Conservation (phyloP, 2,888 invertebrate species). For the Autographa gamma region DNA sequence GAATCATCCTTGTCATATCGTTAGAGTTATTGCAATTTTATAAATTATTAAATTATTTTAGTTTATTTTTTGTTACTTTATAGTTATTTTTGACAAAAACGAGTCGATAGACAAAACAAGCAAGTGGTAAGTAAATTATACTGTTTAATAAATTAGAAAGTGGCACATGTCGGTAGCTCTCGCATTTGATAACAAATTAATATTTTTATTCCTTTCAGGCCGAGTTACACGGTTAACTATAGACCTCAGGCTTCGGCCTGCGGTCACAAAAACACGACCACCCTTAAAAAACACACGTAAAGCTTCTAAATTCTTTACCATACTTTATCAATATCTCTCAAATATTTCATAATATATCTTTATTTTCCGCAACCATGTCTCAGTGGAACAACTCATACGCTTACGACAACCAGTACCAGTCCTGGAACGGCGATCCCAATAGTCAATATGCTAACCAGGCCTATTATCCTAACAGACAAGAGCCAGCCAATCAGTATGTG, state of each 20-base stretch:
- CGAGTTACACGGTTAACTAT: constrained; percentile 56
- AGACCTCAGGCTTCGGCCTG: constrained; percentile 86
- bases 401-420: constrained; percentile 81
- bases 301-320: constrained; percentile 52
- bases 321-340: constrained; percentile 47
- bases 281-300: constrained; percentile 55
- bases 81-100: constrained; percentile 66
- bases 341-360: constrained; percentile 69
- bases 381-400: constrained; percentile 84
- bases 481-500: constrained; percentile 79
- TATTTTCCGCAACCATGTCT: constrained; percentile 73
- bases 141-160: constrained; percentile 54
- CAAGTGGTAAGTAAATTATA: constrained; percentile 71
- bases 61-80: constrained; percentile 76
- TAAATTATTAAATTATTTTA: constrained; percentile 81
- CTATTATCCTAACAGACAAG: constrained; percentile 76
- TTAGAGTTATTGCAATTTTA: constrained; percentile 72
- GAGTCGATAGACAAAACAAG: constrained; percentile 62
- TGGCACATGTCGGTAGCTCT: constrained; percentile 73
- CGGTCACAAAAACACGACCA: constrained; percentile 67
- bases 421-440: constrained; percentile 79
- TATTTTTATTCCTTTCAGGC: constrained; percentile 68
- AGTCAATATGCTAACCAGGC: constrained; percentile 75
- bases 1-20: constrained; percentile 80
- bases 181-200: constrained; percentile 61